phyloP scores from a whole-genome alignment of 2,113 vertebrate species.

The Fregata magnificens region DNA sequence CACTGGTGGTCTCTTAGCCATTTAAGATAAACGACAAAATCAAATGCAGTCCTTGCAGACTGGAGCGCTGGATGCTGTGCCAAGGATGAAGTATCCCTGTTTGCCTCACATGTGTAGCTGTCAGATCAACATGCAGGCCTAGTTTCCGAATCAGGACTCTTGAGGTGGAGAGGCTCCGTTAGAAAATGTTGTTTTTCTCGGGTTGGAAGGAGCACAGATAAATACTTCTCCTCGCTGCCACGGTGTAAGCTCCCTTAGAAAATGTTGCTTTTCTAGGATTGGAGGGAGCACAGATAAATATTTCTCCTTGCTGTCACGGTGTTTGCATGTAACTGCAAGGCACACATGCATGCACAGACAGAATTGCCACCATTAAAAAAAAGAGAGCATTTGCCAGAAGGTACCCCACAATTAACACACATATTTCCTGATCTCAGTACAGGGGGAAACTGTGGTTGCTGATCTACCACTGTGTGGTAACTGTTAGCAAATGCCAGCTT shows the following conservation, averaged over 20 bases:
- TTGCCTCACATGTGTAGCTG: conserved; percentile 37
- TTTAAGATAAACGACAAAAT: conserved; percentile 83
- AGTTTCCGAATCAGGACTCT: not conserved
- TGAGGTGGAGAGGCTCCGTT: not conserved
- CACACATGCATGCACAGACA: not conserved
- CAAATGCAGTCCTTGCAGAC: conserved; percentile 79
- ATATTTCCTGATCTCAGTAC: conserved; percentile 19
- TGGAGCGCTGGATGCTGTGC: conserved; percentile 67
- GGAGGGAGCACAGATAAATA: not conserved
- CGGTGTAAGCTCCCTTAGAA: not conserved
- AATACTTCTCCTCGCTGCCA: not conserved
- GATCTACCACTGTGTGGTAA: not conserved
- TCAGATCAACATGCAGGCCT: conserved; percentile 31
- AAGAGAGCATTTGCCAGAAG: not conserved
- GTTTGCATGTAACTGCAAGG: not conserved
- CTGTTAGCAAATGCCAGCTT: conserved; percentile 39
- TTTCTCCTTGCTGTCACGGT: not conserved
- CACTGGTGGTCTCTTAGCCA: conserved; percentile 84
- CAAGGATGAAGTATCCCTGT: conserved; percentile 56
- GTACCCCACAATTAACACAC: not conserved
- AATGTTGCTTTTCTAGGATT: not conserved
- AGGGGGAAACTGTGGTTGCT: conserved; percentile 35
- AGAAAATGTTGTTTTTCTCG: not conserved
- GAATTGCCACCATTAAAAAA: not conserved
- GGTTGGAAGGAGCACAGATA: not conserved